Evolutionary conservation across 1,140 invertebrate genomes (phyloP), one percentile per base, ranked within the genome.

Genomic region (Trichomalopsis sarcophagae): DNA sequence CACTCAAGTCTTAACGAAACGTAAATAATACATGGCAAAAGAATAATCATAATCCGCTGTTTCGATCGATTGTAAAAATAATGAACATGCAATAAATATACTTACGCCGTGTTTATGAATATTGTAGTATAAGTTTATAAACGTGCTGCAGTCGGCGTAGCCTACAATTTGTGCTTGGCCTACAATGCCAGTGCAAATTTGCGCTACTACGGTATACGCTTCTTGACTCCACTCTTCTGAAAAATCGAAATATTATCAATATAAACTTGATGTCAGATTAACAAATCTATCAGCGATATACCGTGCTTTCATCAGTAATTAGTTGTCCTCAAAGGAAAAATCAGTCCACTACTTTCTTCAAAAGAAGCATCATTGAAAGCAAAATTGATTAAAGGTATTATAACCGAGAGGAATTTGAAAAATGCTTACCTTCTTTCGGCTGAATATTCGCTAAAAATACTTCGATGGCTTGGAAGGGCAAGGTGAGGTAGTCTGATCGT

Each of bases 381-480:
- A 71, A 75, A 71, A 84, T 77, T 80, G 68, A 13, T 78, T 79
- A 50, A 40, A 40, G 44, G 0, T 36, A 9, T 78, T 81, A 86
- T n/a, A 82, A 62, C 21, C 30, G 30, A 11, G 36, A 78, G 4
- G 36, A 84, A 44, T n/a, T 44, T 44, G 3, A 71, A 87, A 86
- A 83, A 77, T 77, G n/a, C 86, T 87, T 92, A 96, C 97, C 96
- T 93, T 96, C 95, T 75, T 95, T 94, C 73, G 98, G 97, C 92
- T 95, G 95, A 83, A 99, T 95, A 93, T 98, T 97, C 13, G 97
- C 97, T 89, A 99, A 93, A 90, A 96, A 96, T 90, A 98, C 98
- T 94, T 99, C 98, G 62, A 97, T 96, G 73, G 98, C 97, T 95
- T 99, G 98, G 94, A 99, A 99, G 27, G 98, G 98, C 89, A 99